Conservation (phyloP, 1,140 invertebrate genomes). For the Pygmarrhopalites habei region DNA sequence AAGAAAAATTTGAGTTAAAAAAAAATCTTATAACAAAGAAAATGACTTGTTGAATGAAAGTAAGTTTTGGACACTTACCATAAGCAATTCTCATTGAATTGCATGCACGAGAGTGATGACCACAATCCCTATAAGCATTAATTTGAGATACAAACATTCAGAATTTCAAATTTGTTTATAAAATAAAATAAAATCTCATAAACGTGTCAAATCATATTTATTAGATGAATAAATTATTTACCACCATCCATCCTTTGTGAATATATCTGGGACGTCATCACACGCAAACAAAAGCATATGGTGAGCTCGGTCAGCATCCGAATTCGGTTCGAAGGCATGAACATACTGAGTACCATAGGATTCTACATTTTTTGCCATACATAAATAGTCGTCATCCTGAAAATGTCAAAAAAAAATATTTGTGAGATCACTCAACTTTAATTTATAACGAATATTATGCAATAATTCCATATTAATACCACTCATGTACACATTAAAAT, state of each 20-base stretch:
- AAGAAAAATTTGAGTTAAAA: no score
- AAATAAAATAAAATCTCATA: no score
- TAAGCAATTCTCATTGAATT: conserved; percentile 50
- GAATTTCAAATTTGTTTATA: not conserved
- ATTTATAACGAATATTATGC: not conserved
- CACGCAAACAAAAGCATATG: conserved; percentile 60
- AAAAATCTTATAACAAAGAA: no score
- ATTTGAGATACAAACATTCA: not conserved
- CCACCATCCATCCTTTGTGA: conserved; percentile 39
- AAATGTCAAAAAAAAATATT: conserved; percentile 7
- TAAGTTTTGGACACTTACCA: no score
- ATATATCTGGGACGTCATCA: conserved; percentile 42
- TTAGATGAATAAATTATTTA: conserved; percentile 33
- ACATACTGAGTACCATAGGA: conserved; percentile 42
- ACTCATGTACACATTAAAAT: no score
- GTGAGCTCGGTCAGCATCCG: conserved; percentile 47
- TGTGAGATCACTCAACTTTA: not conserved
- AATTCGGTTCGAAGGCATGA: conserved; percentile 43
- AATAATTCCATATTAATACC: no score
- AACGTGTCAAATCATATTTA: conserved; percentile 8
- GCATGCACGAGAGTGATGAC: conserved; percentile 44
- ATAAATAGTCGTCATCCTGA: conserved; percentile 44
- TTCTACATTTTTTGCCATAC: conserved; percentile 42
- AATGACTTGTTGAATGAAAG: no score
- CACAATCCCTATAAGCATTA: conserved; percentile 43